These are phyloP conservation scores for Coilia nasus DNA, from an alignment of 2,797 vertebrate species.

Conservation along the genomic window DNA sequence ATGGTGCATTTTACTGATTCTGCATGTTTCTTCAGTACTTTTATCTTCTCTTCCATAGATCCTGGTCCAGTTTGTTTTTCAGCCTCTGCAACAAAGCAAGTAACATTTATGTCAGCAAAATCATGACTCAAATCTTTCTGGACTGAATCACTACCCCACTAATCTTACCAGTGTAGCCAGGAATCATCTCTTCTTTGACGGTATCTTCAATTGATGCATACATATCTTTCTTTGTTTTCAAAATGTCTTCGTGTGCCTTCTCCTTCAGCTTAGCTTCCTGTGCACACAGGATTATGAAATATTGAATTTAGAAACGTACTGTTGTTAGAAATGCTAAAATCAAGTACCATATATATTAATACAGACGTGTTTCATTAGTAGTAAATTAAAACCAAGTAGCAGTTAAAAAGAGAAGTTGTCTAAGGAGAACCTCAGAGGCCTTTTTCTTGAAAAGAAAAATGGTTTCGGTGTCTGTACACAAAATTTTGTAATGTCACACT, in stretches of 20 bases:
- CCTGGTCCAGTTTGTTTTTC: not conserved
- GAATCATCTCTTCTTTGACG: not conserved
- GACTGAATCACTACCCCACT: not conserved
- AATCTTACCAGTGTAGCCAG: not conserved
- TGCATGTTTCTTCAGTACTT: not conserved
- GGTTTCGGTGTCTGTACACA: not conserved
- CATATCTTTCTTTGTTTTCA: not conserved
- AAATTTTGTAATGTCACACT: too few relatives aligned
- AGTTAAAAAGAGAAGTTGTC: too few relatives aligned
- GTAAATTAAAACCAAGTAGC: too few relatives aligned
- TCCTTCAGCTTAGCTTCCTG: slow-evolving; percentile 1
- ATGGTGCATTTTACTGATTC: not conserved
- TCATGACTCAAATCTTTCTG: not conserved
- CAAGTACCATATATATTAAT: too few relatives aligned
- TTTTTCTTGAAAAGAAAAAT: not conserved
- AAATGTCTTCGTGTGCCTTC: not conserved
- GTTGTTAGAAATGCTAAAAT: too few relatives aligned
- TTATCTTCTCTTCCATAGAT: not conserved
- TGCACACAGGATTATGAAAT: not conserved
- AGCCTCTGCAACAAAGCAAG: slow-evolving; percentile 18
- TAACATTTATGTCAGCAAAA: not conserved
- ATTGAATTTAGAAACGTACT: not conserved
- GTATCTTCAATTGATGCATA: not conserved
- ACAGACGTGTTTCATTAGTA: too few relatives aligned
- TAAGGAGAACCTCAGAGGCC: too few relatives aligned